These are phyloP conservation scores for Drosophila pseudoananassae DNA, from an alignment of 1,140 invertebrate species.

Conservation along the genomic window DNA sequence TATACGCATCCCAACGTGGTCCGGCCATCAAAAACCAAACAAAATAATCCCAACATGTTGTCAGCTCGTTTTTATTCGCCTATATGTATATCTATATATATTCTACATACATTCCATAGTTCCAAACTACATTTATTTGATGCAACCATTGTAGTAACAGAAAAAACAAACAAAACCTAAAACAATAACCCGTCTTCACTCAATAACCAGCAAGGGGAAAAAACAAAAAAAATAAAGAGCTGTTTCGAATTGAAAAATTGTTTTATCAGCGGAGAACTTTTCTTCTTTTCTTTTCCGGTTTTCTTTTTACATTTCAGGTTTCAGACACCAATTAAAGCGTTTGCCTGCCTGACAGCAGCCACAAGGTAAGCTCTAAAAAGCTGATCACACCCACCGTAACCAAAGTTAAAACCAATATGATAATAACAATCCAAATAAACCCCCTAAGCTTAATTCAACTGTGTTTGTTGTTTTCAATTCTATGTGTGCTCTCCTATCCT, in stretches of 20 bases:
- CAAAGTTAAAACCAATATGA: conserved; percentile 21
- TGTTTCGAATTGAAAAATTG: conserved; percentile 63
- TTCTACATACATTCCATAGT: conserved; percentile 3
- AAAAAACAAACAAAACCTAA: conserved; percentile 45
- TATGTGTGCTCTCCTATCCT: conserved; percentile 3
- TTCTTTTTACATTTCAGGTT: conserved; percentile 82
- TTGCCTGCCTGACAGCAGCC: conserved; percentile 84
- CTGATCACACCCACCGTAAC: conserved; percentile 48
- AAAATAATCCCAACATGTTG: conserved; percentile 21
- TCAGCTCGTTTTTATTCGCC: conserved; percentile 41
- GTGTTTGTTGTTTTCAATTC: conserved; percentile 35
- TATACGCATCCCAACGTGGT: conserved; percentile 41
- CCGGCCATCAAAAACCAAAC: conserved; percentile 39
- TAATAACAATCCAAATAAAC: conserved; percentile 22
- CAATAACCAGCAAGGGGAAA: conserved; percentile 26
- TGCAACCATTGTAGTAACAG: conserved; percentile 44
- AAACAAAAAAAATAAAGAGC: conserved; percentile 28
- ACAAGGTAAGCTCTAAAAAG: conserved; percentile 81
- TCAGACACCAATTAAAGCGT: conserved; percentile 84
- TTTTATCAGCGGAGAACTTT: conserved; percentile 79
- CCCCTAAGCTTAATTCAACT: conserved; percentile 26
- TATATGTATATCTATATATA: conserved; percentile 23
- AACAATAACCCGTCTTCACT: conserved; percentile 58
- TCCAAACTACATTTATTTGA: conserved; percentile 18
- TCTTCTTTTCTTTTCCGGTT: conserved; percentile 83